Evolutionary conservation across 2,113 vertebrate genomes (phyloP), one percentile per base, ranked within the genome.

Genomic region (Phycodurus eques): DNA sequence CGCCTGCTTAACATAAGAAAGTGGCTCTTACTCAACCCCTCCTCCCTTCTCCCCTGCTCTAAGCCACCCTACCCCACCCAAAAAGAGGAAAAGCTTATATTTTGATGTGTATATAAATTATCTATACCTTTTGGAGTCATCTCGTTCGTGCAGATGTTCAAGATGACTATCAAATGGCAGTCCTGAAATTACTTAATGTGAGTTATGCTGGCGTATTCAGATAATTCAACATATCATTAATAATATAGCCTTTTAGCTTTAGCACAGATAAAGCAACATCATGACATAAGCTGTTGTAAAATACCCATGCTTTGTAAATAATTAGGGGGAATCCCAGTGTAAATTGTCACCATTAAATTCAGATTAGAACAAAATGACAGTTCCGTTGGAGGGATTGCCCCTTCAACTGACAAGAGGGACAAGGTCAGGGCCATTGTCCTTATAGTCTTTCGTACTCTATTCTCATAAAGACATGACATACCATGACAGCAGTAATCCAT

Each of bases 1-100:
- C 85, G 89, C 88, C 91, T 90, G 88, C 86, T 91, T 92, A 90
- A 88, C 90, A 91, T 89, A 88, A 91, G 88, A 91, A 90, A 90
- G 91, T 92, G 89, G 84, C 89, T 88, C 88, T 91, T 86, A 88
- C 78, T 73, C 78, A 60, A 67, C 79, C 76, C 79, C 80, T 68
- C 82, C 81, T 71, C 71, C 80, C 68, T 79, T 80, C 72, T 72
- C 64, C 83, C 80, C 78, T 72, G 57, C 82, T 77, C 72, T 79
- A 67, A 67, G 70, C 69, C 72, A 54, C 80, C 71, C 72, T 67
- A 73, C 27, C 67, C 51, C 61, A 35, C 8, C 27, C 8, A 13
- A 75, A 74, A 79, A 67, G 35, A 44, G 47, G 9, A 65, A 78
- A 62, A 68, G n/a, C 17, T 67, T 53, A 60, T 54, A 67, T 56